A percentile compares a stretch with the other conserved stretches of the same genome.
These are phyloP conservation scores for Spisula solida DNA, from an alignment of 2,888 invertebrate genomes.

Conservation along the genomic window DNA sequence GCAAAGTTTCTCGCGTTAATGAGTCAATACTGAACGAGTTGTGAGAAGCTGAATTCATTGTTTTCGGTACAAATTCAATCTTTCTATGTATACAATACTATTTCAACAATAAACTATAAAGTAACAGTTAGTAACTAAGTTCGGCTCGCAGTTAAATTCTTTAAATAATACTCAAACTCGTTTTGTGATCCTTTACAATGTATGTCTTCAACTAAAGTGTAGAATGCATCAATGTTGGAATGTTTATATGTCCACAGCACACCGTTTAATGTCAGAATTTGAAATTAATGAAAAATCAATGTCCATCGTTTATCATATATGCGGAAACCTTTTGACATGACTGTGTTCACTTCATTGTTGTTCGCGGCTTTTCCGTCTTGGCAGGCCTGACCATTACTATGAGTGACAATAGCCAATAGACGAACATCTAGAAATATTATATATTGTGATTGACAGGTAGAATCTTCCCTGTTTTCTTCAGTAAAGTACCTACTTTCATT, in stretches of 20 bases:
- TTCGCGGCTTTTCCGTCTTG: constrained; percentile 5
- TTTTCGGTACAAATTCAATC: background rate
- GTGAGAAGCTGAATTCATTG: background rate
- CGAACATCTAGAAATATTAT: background rate
- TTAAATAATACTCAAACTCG: background rate
- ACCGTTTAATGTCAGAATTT: background rate
- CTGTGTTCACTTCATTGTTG: background rate
- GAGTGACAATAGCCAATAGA: constrained; percentile 12
- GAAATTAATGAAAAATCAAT: constrained; percentile 22
- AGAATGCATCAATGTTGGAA: background rate
- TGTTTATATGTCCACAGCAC: background rate
- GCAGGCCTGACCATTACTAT: background rate
- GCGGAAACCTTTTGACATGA: background rate
- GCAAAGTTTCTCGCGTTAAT: background rate
- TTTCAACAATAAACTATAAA: background rate
- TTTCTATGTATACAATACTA: background rate
- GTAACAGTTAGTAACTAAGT: background rate
- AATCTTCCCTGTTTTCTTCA: background rate
- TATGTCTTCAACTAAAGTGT: background rate
- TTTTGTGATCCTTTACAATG: background rate
- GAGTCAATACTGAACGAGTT: constrained; percentile 2
- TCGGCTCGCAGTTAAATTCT: background rate
- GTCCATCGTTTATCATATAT: background rate
- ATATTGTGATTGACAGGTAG: background rate
- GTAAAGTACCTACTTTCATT: background rate